Evolutionary conservation across 2,888 invertebrate genomes (phyloP).

Genomic region (Ditula angustiorana): DNA sequence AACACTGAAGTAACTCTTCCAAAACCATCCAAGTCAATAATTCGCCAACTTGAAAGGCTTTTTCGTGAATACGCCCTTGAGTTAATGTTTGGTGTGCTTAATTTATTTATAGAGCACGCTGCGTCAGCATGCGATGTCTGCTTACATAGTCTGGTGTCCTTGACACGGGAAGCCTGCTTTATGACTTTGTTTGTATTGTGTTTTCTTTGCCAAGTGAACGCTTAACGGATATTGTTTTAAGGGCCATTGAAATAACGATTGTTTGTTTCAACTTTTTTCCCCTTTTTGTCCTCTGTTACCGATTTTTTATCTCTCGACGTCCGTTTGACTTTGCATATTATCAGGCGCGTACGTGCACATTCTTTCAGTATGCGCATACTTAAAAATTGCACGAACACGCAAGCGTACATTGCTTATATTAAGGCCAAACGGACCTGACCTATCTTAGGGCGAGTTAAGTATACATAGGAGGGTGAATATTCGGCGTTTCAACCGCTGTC

Average conservation of each 20-base stretch:
- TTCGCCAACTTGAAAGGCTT: conserved; percentile 3
- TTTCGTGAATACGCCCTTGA: conserved; percentile 30
- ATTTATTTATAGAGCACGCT: conserved; percentile 31
- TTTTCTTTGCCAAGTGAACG: not conserved
- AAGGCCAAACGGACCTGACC: no score
- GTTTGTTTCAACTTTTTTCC: not conserved
- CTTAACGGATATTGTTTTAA: not conserved
- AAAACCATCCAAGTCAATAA: not conserved
- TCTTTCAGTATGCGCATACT: no score
- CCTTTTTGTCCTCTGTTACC: no score
- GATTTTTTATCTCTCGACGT: no score
- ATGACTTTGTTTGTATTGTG: conserved; percentile 25
- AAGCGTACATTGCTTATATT: no score
- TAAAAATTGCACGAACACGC: no score
- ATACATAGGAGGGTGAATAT: no score
- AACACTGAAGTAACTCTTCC: no score
- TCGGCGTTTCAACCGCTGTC: no score
- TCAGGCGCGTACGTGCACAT: no score
- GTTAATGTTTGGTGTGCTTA: conserved; percentile 24
- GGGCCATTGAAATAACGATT: not conserved
- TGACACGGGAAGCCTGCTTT: conserved; percentile 22
- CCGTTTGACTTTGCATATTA: no score
- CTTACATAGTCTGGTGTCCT: conserved; percentile 19
- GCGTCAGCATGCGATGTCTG: conserved; percentile 33
- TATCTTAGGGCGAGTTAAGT: no score